Evolutionary conservation across 2,797 vertebrate genomes (phyloP), one percentile per base, ranked within the genome.

Genomic region (Bradypus variegatus): DNA sequence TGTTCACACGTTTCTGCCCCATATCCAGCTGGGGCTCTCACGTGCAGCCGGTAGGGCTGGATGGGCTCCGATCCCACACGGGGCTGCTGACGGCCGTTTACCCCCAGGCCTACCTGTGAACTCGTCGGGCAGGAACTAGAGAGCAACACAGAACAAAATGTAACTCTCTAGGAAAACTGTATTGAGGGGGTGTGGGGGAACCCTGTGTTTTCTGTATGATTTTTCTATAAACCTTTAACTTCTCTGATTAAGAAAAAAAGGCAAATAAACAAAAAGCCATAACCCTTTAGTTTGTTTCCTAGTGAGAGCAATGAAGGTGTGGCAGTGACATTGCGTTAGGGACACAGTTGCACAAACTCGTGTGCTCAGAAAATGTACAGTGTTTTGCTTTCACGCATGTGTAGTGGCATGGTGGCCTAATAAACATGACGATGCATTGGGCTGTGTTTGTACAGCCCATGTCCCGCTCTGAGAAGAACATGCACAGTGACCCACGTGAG

Each of bases 1-100:
- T 2, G 10, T 0, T 53, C 15, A 9, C 1, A 0, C 1, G 3
- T 55, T 77, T 33, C 33, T 25, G 29, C 62, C 13, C n/a, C 77
- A 23, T 5, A 9, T 27, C 73, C 67, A 21, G 21, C 16, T 13
- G 0, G 5, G 33, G 13, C 13, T 31, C 38, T 48, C 41, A 45
- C 41, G 41, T 45, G 41, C 41, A 8, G 41, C 41, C 41, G 41
- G 41, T 8, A 45, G 41, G 41, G 41, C 41, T 45, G 41, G 41
- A 45, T 8, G 41, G 41, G 41, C 41, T 45, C 41, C 4, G 41
- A 45, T 45, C 41, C 41, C 41, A 45, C 41, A 45, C 41, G 41
- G 41, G 41, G 41, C 41, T 45, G 41, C 41, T 45, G 41, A 45
- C 41, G 6, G 41, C 2, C 55, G 19, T 3, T 9, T 41, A 7